Conservation (phyloP, 2,888 invertebrate species). For the Eupithecia vulgata region DNA sequence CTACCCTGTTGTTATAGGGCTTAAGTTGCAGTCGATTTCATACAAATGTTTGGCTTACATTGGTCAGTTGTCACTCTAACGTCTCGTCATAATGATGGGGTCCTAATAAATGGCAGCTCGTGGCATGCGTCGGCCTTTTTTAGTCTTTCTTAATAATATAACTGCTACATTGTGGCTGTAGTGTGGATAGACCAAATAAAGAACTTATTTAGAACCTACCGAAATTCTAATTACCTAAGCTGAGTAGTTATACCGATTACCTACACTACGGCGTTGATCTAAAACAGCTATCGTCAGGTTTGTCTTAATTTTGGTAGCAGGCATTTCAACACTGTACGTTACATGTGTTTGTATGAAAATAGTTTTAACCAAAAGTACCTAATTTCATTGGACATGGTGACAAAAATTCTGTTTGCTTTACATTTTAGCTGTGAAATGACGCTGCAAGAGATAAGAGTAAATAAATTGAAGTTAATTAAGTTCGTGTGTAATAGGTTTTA, state of each 20-base stretch:
- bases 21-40: background rate
- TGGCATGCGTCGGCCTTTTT: too few relatives aligned
- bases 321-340: background rate
- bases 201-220: background rate
- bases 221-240: background rate
- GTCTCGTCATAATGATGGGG: background rate
- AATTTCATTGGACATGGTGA: slow-evolving; percentile 81
- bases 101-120: background rate
- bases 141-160: too few relatives aligned
- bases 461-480: slow-evolving; percentile 68
- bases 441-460: slow-evolving; percentile 69
- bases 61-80: background rate
- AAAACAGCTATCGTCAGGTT: too few relatives aligned
- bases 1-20: slow-evolving; percentile 63
- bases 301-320: too few relatives aligned
- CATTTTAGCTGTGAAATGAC: slow-evolving; percentile 65
- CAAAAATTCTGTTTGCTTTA: slow-evolving; percentile 82
- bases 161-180: too few relatives aligned
- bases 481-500: slow-evolving; percentile 64
- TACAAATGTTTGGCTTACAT: background rate
- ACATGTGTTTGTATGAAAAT: slow-evolving; percentile 8
- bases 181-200: too few relatives aligned
- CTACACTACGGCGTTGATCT: too few relatives aligned
- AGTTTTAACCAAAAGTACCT: background rate
- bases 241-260: background rate